Conservation (phyloP, 2,113 vertebrate species). For the Neogale vison region DNA sequence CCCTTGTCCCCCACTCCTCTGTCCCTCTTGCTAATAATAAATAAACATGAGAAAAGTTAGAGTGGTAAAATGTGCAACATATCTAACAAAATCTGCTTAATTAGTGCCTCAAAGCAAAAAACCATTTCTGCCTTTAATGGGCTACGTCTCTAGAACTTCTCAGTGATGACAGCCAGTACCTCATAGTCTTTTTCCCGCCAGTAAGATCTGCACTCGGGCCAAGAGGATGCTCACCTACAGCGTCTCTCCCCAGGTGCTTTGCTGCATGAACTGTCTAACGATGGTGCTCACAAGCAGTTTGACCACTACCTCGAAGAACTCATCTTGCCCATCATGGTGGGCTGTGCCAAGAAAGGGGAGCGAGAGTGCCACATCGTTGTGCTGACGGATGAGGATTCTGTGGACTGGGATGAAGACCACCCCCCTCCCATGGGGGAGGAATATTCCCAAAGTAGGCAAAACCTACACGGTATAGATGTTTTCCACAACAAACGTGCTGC, state of each 20-base stretch:
- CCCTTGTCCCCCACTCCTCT: background rate
- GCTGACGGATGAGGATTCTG: conserved; percentile 95
- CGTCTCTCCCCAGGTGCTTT: conserved; percentile 88
- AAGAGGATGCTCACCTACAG: rapidly evolving
- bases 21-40: background rate
- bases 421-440: conserved; percentile 97
- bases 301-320: conserved; percentile 96
- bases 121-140: background rate
- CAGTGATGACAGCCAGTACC: background rate
- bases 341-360: conserved; percentile 94
- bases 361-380: conserved; percentile 96
- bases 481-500: background rate
- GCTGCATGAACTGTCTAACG: conserved; percentile 96
- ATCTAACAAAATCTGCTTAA: background rate
- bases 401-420: conserved; percentile 98
- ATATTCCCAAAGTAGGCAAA: conserved; percentile 91
- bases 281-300: conserved; percentile 95
- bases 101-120: background rate
- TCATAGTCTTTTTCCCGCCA: background rate
- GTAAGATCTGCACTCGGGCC: background rate
- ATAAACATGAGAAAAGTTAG: background rate
- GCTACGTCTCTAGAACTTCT: background rate
- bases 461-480: background rate
- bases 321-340: conserved; percentile 96
- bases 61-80: background rate